Conservation (phyloP, 2,888 invertebrate genomes). For the Andrena camellia region DNA sequence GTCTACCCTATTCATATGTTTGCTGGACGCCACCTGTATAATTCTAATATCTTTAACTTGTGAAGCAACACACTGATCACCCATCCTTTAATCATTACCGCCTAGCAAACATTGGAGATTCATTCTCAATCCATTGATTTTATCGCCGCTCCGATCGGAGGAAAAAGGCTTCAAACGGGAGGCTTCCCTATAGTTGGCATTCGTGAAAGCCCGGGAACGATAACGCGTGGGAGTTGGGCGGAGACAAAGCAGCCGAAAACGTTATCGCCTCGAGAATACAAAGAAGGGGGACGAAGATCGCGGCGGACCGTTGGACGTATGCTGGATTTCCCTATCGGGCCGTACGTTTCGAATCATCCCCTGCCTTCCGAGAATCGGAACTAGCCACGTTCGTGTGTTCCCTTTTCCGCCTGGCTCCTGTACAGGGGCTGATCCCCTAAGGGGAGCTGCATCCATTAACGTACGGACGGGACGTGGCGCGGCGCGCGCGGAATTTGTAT, state of each 20-base stretch:
- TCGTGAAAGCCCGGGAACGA: slow-evolving; percentile 52
- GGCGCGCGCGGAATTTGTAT: slow-evolving; percentile 78
- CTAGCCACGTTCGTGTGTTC: slow-evolving; percentile 61
- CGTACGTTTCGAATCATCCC: slow-evolving; percentile 82
- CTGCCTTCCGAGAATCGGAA: slow-evolving; percentile 66
- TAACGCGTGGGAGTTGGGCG: slow-evolving; percentile 41
- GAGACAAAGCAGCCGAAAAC: slow-evolving; percentile 67
- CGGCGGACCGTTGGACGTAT: slow-evolving; percentile 64
- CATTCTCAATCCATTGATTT: not conserved
- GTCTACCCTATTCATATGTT: not conserved
- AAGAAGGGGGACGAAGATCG: slow-evolving; percentile 58
- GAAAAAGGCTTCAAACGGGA: slow-evolving; percentile 24
- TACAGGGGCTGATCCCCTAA: slow-evolving; percentile 68
- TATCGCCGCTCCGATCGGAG: not conserved
- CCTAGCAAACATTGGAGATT: not conserved
- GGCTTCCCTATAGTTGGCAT: slow-evolving; percentile 58
- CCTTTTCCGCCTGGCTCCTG: slow-evolving; percentile 65
- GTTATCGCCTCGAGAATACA: slow-evolving; percentile 68
- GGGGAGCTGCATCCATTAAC: slow-evolving; percentile 82
- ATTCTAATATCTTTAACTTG: not conserved
- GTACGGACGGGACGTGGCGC: slow-evolving; percentile 66
- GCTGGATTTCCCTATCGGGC: slow-evolving; percentile 83
- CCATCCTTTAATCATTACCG: not conserved
- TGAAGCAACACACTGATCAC: not conserved
- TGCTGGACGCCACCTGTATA: not conserved